Conservation (phyloP, 2,113 vertebrate species). For the Urocolius indicus region DNA sequence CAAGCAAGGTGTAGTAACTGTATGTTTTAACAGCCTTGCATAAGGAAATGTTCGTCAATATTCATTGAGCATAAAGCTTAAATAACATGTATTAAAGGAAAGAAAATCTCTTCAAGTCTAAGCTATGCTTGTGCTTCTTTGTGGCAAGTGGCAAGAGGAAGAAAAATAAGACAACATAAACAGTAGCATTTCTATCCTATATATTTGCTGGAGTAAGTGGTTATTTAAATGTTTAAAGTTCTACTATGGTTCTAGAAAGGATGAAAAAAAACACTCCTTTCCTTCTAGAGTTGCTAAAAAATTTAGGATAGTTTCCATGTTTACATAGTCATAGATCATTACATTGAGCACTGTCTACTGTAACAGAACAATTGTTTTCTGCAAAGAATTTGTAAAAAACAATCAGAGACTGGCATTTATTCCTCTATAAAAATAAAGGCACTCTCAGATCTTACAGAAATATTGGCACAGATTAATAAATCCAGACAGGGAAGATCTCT, state of each 20-base stretch:
- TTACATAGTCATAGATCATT: background rate
- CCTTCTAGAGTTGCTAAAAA: background rate
- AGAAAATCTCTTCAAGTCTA: background rate
- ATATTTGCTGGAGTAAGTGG: background rate
- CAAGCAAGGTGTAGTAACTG: background rate
- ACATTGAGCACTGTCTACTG: background rate
- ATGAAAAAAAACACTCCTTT: background rate
- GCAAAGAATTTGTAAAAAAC: background rate
- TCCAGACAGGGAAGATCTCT: background rate
- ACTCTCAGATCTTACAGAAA: constrained; percentile 4
- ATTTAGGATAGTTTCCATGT: background rate
- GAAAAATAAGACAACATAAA: background rate
- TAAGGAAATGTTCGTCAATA: background rate
- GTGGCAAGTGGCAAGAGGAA: background rate
- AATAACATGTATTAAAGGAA: background rate
- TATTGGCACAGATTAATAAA: constrained; percentile 44
- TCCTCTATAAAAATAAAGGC: constrained; percentile 41
- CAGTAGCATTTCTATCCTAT: background rate
- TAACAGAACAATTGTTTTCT: constrained; percentile 3
- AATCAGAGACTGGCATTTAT: constrained; percentile 38
- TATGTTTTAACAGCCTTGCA: background rate
- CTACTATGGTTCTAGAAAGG: background rate
- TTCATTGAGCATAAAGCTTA: background rate
- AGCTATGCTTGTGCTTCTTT: background rate
- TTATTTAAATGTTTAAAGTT: background rate